Base-by-base conservation (phyloP, 2,888 invertebrate species). In the Plebejus argus region DNA sequence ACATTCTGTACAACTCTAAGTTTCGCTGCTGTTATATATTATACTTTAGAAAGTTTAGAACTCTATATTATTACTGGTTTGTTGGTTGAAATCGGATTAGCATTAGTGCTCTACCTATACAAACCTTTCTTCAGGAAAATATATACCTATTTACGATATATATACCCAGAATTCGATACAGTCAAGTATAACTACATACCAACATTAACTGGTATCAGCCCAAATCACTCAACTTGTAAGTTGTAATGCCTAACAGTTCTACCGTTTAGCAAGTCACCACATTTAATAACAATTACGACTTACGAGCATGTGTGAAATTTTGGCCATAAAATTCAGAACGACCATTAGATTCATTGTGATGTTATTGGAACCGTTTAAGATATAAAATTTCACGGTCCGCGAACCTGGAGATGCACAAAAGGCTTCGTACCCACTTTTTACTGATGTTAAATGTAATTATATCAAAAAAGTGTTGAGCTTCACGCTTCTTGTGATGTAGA, bases 341-440 rank as follows among this genome's bases (percentile, higher is more conserved):
- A 53, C 23, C 74, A 23, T n/a, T 23, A 74, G 7, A 74, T 28
- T 20, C 81, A 85, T 86, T 84, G 85, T 85, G 79, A 81, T 84
- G 87, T 86, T 86, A 89, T 89, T 85, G 85, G 84, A 89, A 83
- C 84, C 84, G 86, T 88, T 90, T 85, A 85, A 82, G 87, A 89
- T 89, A 91, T 89, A 88, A 86, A 88, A 91, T 92, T 93, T 91
- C 89, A 92, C 88, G 91, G 86, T 85, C 82, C 84, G 86, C 80
- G 83, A 85, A 86, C 86, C 87, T 85, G 86, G 83, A 86, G 84
- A 84, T 84, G 85, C 81, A 84, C 83, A 86, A 87, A 88, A 39
- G 20, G 45, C 23, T 33, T 53, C 28, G 49, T 23, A 28, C 23
- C 53, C 28, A 74, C 74, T 74, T 74, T 74, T 74, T 74, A 74